These are phyloP conservation scores for Mesocricetus auratus DNA, from an alignment of 2,113 vertebrate genomes.

Conservation along the genomic window DNA sequence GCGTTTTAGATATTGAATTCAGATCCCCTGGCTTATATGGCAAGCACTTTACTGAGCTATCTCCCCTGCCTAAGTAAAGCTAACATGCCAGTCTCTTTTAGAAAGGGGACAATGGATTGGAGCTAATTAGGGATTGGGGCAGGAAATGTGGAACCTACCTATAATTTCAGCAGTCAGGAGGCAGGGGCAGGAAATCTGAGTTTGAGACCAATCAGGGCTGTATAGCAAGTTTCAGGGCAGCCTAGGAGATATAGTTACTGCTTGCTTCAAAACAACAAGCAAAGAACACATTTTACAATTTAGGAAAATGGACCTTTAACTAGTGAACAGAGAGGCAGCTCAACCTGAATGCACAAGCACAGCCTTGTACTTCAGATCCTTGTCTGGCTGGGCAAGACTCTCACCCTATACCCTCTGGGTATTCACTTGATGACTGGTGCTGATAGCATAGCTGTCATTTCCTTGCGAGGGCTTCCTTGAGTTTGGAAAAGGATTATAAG, in stretches of 20 bases:
- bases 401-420: background rate
- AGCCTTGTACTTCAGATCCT: background rate
- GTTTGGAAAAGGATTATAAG: slow-evolving; percentile 52
- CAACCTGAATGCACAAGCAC: background rate
- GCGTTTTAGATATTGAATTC: background rate
- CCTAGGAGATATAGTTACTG: background rate
- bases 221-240: background rate
- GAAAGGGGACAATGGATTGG: background rate
- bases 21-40: background rate
- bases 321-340: slow-evolving; percentile 37
- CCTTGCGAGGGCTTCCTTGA: slow-evolving; percentile 12
- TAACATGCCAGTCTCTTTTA: slow-evolving; percentile 25
- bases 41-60: background rate
- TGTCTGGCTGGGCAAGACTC: background rate
- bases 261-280: background rate
- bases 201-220: background rate
- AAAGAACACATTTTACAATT: slow-evolving; percentile 48
- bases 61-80: background rate
- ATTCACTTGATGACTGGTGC: background rate
- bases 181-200: background rate
- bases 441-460: background rate
- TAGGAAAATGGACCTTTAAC: slow-evolving; percentile 46
- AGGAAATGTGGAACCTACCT: background rate
- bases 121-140: slow-evolving; percentile 27
- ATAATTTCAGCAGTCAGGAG: background rate